Evolutionary conservation across 2,113 vertebrate species (phyloP), one percentile per base, ranked within the genome.

Genomic region (Spermophilus dauricus): DNA sequence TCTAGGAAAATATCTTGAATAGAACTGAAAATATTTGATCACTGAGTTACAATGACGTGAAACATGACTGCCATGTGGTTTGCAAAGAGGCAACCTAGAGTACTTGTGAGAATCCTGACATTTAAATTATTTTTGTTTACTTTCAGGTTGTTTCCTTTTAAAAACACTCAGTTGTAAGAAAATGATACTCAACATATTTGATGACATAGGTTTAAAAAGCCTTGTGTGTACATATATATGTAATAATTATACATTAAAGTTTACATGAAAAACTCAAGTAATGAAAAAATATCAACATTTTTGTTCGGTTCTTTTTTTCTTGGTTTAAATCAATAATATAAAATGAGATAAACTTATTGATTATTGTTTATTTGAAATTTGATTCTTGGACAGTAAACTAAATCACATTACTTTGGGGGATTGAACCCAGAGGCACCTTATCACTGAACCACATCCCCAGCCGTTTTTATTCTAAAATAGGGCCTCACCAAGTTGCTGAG

Each of bases 261-360:
- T 53, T 80, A 69, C 84, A 85, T 63, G 22, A 70, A 87, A 96
- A 83, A 8, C 30, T 88, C 4, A 70, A 92, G 39, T 37, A 93
- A 81, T 81, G 73, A 77, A 63, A 61, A 17, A 63, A 45, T 51
- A 37, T 61, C 11, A 73, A 20, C 5, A 32, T 90, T 92, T 87
- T 76, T 48, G 56, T 30, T 56, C 18, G 7, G 56, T 58, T 58
- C 51, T 22, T 20, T 58, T 22, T 58, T 8, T 45, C 45, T 58
- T 22, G 56, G 56, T 58, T 77, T 88, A 84, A n/a, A 53, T 17
- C 65, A 83, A 86, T 22, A 73, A 45, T 81, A 58, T 89, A 77
- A 89, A 85, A 42, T 53, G 1, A 76, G 83, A 39, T 72, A 48
- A 77, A 89, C 73, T 89, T 30, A 69, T 51, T 82, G 17, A 37